These are phyloP conservation scores for Apteryx owenii DNA, from an alignment of 2,113 vertebrate genomes.

Conservation along the genomic window DNA sequence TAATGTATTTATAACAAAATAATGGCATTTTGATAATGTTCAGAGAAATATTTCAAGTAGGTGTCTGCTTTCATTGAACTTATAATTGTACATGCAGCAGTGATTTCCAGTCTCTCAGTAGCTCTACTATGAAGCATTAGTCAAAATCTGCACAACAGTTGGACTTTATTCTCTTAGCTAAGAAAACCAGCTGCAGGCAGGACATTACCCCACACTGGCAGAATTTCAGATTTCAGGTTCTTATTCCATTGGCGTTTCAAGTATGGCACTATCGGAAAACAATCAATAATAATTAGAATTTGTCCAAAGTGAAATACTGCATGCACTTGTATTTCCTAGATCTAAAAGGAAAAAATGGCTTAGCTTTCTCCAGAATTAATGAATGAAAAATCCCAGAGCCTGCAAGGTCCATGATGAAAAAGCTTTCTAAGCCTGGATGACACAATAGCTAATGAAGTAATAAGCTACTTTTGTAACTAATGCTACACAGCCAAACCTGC, in stretches of 20 bases:
- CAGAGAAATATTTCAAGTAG: background rate
- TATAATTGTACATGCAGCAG: background rate
- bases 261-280: background rate
- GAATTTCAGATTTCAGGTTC: constrained; percentile 52
- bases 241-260: background rate
- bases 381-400: background rate
- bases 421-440: background rate
- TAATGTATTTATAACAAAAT: background rate
- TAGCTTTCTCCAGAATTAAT: constrained; percentile 9
- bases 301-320: constrained; percentile 16
- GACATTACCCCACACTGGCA: background rate
- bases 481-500: background rate
- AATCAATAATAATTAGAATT: constrained; percentile 48
- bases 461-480: background rate
- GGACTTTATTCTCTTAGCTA: background rate
- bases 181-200: background rate
- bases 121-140: background rate
- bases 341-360: background rate
- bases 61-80: background rate
- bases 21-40: background rate
- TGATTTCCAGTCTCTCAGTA: background rate
- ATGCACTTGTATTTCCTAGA: background rate
- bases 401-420: background rate
- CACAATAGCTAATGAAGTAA: background rate
- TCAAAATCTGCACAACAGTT: background rate